Percentiles rank a stretch among this genome's conserved stretches.
phyloP scores from a whole-genome alignment of 2,797 vertebrate species.

The Cuniculus paca region DNA sequence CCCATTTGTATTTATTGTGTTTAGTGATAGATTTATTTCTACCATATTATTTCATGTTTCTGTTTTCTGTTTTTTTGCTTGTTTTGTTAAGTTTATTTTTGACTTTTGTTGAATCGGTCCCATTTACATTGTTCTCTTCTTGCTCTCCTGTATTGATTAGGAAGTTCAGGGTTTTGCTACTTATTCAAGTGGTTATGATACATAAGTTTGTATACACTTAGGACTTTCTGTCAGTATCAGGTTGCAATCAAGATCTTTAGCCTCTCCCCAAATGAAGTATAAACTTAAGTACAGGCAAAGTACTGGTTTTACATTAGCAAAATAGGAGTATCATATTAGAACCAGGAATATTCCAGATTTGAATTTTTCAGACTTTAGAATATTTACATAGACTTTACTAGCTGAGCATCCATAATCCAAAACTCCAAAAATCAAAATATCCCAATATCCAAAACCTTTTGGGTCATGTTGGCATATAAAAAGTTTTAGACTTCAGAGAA shows the following conservation, averaged over 20 bases:
- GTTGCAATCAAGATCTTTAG: neutral
- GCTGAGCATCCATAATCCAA: neutral
- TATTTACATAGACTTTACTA: neutral
- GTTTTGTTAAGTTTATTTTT: too few relatives aligned
- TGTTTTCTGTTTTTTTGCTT: conserved; percentile 34
- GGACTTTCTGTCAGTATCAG: neutral
- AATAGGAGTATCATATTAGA: neutral
- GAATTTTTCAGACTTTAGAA: neutral
- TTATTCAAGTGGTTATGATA: neutral
- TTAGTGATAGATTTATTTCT: neutral
- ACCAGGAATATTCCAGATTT: neutral
- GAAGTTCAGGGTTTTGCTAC: conserved; percentile 22
- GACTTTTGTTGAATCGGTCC: neutral
- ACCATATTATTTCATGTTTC: neutral
- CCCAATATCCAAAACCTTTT: neutral
- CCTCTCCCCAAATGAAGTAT: neutral
- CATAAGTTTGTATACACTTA: neutral
- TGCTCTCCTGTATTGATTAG: conserved; percentile 19
- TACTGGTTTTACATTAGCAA: neutral
- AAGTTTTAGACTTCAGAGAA: neutral
- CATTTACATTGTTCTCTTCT: conserved; percentile 14
- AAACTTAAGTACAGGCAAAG: neutral
- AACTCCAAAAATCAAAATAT: neutral
- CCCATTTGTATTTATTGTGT: neutral
- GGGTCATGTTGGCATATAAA: neutral